Evolutionary conservation across 1,140 invertebrate species (phyloP).

Genomic region (Periplaneta americana): DNA sequence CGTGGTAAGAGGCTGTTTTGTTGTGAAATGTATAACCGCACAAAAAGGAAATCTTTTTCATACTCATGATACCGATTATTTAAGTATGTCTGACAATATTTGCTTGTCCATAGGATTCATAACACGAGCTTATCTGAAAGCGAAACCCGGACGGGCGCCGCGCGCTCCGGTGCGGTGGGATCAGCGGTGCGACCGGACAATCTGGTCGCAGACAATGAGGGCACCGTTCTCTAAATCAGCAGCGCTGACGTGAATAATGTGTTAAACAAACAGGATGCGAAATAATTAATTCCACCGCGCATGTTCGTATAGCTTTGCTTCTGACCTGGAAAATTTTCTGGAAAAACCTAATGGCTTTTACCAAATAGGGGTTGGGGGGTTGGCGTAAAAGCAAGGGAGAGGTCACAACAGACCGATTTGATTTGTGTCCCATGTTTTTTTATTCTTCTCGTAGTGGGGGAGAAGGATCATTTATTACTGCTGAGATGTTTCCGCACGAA

Average conservation of each 20-base stretch:
- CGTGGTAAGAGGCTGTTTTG: no score
- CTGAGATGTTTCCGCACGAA: neutral
- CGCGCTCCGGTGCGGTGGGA: no score
- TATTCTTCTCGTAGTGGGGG: neutral
- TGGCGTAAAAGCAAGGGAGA: neutral
- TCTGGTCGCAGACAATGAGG: neutral
- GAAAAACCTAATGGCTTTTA: neutral
- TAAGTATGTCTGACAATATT: no score
- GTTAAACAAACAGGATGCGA: neutral
- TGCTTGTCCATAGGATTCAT: neutral
- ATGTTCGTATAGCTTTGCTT: neutral
- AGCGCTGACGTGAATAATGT: neutral
- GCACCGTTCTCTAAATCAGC: no score
- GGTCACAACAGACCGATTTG: neutral
- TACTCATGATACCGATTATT: no score
- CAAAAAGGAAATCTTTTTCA: no score
- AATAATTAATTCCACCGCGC: neutral
- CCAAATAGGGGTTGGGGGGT: neutral
- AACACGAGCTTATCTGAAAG: neutral
- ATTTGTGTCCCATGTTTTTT: neutral
- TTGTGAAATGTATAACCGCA: no score
- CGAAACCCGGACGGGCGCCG: no score
- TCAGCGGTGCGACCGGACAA: neutral
- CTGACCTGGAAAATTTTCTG: neutral
- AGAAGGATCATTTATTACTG: neutral